A percentile compares a stretch with the other conserved stretches of the same genome.
Conservation (phyloP, 1,140 invertebrate species). For the Philotrypesis tridentata region DNA sequence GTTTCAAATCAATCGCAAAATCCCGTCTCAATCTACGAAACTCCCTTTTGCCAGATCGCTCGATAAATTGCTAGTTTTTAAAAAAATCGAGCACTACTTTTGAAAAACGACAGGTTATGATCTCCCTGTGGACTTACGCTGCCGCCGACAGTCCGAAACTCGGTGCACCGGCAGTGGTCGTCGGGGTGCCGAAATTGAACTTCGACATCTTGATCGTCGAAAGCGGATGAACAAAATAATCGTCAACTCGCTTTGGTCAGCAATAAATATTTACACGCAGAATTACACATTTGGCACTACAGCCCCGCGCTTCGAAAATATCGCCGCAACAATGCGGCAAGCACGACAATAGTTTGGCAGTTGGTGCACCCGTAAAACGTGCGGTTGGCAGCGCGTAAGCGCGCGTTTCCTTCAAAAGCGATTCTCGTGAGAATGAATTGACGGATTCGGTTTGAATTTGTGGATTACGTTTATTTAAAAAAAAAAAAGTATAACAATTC, state of each 20-base stretch:
- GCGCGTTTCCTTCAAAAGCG: too few species aligned
- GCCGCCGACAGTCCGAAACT: slow-evolving; percentile 60
- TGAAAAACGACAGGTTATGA: slow-evolving; percentile 38
- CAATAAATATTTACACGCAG: not conserved
- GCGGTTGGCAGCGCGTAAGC: too few species aligned
- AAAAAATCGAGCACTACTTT: slow-evolving; percentile 11
- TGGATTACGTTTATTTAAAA: too few species aligned
- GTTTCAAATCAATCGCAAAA: not conserved
- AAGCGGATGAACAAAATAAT: not conserved
- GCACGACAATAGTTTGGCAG: too few species aligned
- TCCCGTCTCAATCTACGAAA: too few species aligned
- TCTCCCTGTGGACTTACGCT: slow-evolving; percentile 54
- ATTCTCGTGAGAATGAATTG: too few species aligned
- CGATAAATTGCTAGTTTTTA: not conserved
- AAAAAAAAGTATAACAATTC: too few species aligned
- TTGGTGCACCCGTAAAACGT: too few species aligned
- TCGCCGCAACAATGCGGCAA: too few species aligned
- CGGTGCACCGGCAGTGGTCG: slow-evolving; percentile 56
- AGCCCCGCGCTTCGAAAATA: too few species aligned
- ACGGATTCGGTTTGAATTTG: too few species aligned
- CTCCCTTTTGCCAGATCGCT: not conserved
- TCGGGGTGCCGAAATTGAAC: slow-evolving; percentile 64
- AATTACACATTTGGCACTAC: not conserved
- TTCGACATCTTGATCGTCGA: slow-evolving; percentile 44
- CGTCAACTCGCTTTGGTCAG: not conserved